phyloP scores from a whole-genome alignment of 2,888 invertebrate species.

The Hipparchia semele region DNA sequence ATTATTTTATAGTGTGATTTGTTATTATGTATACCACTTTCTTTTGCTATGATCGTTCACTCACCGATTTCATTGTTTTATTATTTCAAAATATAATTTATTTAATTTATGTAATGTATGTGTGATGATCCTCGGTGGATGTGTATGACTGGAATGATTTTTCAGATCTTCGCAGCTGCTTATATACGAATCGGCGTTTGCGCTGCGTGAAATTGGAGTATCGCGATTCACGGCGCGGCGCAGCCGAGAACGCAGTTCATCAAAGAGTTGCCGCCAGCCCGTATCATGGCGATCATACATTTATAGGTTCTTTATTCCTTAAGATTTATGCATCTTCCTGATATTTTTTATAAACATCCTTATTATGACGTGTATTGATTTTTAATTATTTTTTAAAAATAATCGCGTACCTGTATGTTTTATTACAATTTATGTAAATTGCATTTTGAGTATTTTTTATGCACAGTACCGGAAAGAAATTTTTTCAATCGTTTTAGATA shows the following conservation, averaged over 20 bases:
- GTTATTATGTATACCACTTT: slow-evolving; percentile 2
- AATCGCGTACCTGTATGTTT: too few relatives aligned
- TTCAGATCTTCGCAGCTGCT: slow-evolving; percentile 71
- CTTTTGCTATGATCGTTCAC: slow-evolving; percentile 45
- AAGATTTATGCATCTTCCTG: background rate
- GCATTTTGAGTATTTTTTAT: too few relatives aligned
- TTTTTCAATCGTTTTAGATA: too few relatives aligned
- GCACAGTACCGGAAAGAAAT: too few relatives aligned
- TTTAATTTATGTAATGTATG: slow-evolving; percentile 42
- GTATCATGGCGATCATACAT: slow-evolving; percentile 19
- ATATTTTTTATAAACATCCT: background rate
- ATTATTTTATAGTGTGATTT: background rate
- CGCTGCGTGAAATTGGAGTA: slow-evolving; percentile 77
- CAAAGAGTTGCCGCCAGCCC: slow-evolving; percentile 43
- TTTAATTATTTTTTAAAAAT: too few relatives aligned
- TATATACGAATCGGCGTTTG: slow-evolving; percentile 68
- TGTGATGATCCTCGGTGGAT: slow-evolving; percentile 67
- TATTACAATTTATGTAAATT: too few relatives aligned
- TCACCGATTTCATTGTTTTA: slow-evolving; percentile 77
- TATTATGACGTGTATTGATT: too few relatives aligned
- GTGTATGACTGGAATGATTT: slow-evolving; percentile 78
- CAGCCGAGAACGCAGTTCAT: slow-evolving; percentile 46
- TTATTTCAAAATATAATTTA: slow-evolving; percentile 46
- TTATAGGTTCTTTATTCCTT: slow-evolving; percentile 18
- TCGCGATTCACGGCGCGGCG: slow-evolving; percentile 44